Evolutionary conservation across 1,140 invertebrate genomes (phyloP).

Genomic region (Pogonomyrmex barbatus): DNA sequence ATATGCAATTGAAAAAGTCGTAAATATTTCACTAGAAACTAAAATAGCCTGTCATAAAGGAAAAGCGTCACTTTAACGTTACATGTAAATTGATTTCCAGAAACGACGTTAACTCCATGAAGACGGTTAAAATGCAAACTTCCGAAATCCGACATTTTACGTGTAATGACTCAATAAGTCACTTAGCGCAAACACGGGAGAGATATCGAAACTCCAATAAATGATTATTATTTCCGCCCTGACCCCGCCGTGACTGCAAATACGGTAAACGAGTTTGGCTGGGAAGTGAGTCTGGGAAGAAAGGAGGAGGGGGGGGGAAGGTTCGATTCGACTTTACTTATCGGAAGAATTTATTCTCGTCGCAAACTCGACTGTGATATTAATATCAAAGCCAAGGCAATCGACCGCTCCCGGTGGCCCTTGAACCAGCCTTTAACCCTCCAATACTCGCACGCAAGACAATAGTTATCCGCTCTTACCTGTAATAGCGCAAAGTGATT

Average conservation of each 20-base stretch:
- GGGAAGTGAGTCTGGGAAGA: background rate
- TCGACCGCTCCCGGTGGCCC: slow-evolving; percentile 41
- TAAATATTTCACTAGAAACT: background rate
- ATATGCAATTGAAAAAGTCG: background rate
- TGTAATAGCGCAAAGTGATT: slow-evolving; percentile 49
- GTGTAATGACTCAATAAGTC: background rate
- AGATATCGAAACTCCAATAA: slow-evolving; percentile 2
- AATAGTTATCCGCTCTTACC: slow-evolving; percentile 54
- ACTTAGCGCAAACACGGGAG: background rate
- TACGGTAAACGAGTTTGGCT: background rate
- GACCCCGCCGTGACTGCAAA: background rate
- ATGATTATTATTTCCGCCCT: slow-evolving; percentile 39
- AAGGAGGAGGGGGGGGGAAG: background rate
- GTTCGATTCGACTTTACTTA: slow-evolving; percentile 42
- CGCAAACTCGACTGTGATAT: slow-evolving; percentile 42
- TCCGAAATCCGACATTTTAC: slow-evolving; percentile 8
- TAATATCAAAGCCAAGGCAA: slow-evolving; percentile 57
- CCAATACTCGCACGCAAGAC: slow-evolving; percentile 35
- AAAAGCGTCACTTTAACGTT: background rate
- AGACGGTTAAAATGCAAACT: background rate
- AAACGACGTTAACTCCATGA: background rate
- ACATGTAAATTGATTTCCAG: background rate
- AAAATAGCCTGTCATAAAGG: background rate
- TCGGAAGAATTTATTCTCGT: slow-evolving; percentile 58
- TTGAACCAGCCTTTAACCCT: slow-evolving; percentile 39